These are phyloP conservation scores for Keiferia lycopersicella DNA, from an alignment of 2,888 invertebrate genomes.

Conservation along the genomic window DNA sequence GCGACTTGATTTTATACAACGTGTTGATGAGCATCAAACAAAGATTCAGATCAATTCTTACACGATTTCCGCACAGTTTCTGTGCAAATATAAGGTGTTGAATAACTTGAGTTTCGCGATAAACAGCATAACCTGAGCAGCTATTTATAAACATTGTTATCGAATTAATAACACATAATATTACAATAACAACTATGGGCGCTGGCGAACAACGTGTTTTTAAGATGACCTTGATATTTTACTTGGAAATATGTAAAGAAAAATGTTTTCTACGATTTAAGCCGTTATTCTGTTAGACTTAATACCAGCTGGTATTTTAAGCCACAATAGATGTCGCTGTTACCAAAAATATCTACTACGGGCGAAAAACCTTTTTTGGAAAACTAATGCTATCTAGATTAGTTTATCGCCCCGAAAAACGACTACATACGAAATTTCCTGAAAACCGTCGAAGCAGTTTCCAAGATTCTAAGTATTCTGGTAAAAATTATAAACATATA, in stretches of 20 bases:
- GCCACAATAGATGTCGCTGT: too few species aligned
- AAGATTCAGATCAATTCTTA: not conserved
- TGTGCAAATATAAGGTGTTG: constrained; percentile 1
- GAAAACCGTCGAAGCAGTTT: too few species aligned
- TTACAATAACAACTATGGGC: not conserved
- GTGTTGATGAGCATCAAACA: too few species aligned
- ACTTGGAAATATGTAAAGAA: not conserved
- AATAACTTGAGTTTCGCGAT: not conserved
- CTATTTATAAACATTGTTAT: constrained; percentile 3
- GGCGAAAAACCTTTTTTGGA: too few species aligned
- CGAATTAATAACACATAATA: constrained; percentile 3
- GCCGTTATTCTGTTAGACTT: not conserved
- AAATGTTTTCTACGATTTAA: not conserved
- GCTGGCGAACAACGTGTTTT: not conserved
- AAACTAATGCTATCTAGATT: too few species aligned
- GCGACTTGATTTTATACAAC: too few species aligned
- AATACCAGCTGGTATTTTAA: too few species aligned
- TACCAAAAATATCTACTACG: too few species aligned
- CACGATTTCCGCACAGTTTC: not conserved
- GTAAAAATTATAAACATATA: too few species aligned
- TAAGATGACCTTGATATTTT: not conserved
- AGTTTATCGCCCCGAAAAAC: too few species aligned
- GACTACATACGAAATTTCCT: too few species aligned
- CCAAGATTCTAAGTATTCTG: too few species aligned
- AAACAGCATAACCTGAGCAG: not conserved